phyloP scores from a whole-genome alignment of 2,888 invertebrate genomes.

The Amphipoea oculea region DNA sequence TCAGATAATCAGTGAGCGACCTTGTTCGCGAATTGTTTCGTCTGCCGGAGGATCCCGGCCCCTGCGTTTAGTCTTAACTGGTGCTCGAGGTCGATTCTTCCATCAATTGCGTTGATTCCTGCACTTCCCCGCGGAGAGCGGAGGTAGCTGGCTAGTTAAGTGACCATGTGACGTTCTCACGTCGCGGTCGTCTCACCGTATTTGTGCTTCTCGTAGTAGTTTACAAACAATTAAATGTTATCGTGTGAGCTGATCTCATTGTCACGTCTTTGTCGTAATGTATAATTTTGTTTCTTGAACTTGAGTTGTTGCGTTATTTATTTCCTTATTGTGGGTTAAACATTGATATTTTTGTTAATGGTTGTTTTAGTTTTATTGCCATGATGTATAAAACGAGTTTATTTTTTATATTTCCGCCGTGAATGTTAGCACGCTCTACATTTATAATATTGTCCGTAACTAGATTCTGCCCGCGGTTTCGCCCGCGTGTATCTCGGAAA shows the following conservation, averaged over 20 bases:
- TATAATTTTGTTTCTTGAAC: conserved; percentile 39
- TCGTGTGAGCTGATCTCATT: conserved; percentile 62
- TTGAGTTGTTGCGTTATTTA: conserved; percentile 19
- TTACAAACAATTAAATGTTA: conserved; percentile 58
- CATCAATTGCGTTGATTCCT: conserved; percentile 56
- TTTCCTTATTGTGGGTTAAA: conserved; percentile 17
- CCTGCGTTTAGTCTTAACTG: conserved; percentile 54
- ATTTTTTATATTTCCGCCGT: background rate
- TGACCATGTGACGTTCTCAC: conserved; percentile 24
- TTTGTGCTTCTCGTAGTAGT: conserved; percentile 12
- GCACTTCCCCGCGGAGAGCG: conserved; percentile 37
- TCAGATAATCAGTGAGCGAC: conserved; percentile 57
- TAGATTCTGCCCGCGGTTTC: background rate
- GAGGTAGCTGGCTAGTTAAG: conserved; percentile 1
- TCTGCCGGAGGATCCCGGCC: conserved; percentile 62
- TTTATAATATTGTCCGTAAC: background rate
- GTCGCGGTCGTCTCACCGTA: background rate
- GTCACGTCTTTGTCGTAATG: conserved; percentile 36
- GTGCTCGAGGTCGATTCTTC: conserved; percentile 57
- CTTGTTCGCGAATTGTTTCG: conserved; percentile 72
- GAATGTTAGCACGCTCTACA: background rate
- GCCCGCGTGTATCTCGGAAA: background rate
- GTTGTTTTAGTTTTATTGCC: background rate
- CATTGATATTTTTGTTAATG: conserved; percentile 3
- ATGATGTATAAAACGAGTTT: background rate